Percentiles rank a stretch among this genome's conserved stretches.
These are phyloP conservation scores for Tupaia chinensis DNA, from an alignment of 2,113 vertebrate genomes.

Conservation along the genomic window DNA sequence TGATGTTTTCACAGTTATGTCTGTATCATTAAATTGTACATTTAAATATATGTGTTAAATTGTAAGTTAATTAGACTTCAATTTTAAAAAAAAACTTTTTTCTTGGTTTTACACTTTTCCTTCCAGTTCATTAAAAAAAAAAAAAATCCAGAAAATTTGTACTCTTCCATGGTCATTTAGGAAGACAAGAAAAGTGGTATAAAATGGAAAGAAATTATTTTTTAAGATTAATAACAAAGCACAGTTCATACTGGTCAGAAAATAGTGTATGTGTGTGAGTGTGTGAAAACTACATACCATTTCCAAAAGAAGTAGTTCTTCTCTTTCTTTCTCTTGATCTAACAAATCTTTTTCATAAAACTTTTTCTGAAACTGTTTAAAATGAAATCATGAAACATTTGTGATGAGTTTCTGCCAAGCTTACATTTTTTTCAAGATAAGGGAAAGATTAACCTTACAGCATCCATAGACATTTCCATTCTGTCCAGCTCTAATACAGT, in stretches of 20 bases:
- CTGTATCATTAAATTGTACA: background rate
- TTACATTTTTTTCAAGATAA: constrained; percentile 17
- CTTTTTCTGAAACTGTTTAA: constrained; percentile 93
- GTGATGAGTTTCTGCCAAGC: background rate
- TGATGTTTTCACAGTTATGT: background rate
- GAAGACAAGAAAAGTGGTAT: background rate
- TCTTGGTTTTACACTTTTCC: background rate
- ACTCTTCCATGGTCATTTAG: constrained; percentile 35
- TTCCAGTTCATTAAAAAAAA: background rate
- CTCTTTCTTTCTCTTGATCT: constrained; percentile 96
- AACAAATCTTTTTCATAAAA: constrained; percentile 92
- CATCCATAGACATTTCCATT: constrained; percentile 93
- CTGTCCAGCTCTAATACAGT: constrained; percentile 96
- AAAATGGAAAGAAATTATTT: constrained; percentile 44
- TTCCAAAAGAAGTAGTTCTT: constrained; percentile 94
- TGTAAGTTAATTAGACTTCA: background rate
- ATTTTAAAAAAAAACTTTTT: too few species aligned
- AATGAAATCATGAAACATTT: constrained; percentile 79
- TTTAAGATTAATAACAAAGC: constrained; percentile 26
- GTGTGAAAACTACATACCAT: constrained; percentile 89
- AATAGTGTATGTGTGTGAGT: background rate
- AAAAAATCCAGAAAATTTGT: constrained; percentile 13
- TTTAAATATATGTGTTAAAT: background rate
- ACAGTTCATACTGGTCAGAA: background rate
- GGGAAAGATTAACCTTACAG: constrained; percentile 85